Conservation (phyloP, 2,113 vertebrate genomes). For the Chauna torquata region DNA sequence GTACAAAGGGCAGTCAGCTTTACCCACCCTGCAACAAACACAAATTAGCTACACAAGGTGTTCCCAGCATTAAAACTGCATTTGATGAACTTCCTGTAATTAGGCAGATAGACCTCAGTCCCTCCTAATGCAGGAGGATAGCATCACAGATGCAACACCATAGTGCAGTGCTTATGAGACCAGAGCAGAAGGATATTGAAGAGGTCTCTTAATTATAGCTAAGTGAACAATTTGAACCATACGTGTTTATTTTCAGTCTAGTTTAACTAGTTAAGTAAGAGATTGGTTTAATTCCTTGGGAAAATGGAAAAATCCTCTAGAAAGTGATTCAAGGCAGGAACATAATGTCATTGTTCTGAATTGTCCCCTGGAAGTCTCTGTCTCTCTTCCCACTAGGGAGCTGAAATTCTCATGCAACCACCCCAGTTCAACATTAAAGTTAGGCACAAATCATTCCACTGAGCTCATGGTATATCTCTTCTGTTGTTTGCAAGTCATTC, state of each 20-base stretch:
- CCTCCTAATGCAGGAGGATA: neutral
- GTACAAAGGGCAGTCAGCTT: neutral
- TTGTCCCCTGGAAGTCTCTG: neutral
- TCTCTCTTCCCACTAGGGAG: neutral
- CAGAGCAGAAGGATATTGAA: neutral
- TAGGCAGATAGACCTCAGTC: neutral
- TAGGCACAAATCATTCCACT: neutral
- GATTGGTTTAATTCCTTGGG: neutral
- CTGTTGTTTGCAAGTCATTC: neutral
- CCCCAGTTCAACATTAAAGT: neutral
- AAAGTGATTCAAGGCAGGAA: neutral
- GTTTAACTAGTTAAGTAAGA: neutral
- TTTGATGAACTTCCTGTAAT: neutral
- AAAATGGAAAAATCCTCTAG: neutral
- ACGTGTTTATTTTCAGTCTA: neutral
- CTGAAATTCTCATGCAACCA: neutral
- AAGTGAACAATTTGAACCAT: neutral
- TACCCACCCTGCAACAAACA: neutral
- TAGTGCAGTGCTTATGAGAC: neutral
- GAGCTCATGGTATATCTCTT: neutral
- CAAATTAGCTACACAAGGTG: neutral
- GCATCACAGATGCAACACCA: neutral
- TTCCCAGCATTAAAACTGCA: neutral
- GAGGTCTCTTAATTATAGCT: neutral
- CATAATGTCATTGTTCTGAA: fast-evolving